Conservation (phyloP, 2,797 vertebrate species). For the Acestrorhynchus altus region DNA sequence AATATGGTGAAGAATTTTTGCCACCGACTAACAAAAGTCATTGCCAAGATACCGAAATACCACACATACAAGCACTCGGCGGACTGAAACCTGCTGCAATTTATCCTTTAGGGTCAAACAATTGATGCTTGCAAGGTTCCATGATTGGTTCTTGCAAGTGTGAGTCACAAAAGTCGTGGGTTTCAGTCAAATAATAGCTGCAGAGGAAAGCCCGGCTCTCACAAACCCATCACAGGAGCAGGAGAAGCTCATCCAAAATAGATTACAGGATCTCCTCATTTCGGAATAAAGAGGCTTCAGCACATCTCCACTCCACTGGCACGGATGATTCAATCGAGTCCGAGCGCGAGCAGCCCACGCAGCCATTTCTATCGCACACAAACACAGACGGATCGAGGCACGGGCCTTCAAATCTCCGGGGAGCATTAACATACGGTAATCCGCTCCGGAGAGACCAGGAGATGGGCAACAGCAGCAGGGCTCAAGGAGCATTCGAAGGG, state of each 20-base stretch:
- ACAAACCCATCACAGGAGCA: slow-evolving; percentile 22
- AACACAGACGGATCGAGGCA: slow-evolving; percentile 6
- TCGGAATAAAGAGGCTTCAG: slow-evolving; percentile 42
- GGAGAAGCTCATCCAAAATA: slow-evolving; percentile 55
- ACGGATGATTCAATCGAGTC: slow-evolving; percentile 22
- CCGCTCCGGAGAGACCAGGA: slow-evolving; percentile 1
- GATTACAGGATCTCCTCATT: slow-evolving; percentile 43
- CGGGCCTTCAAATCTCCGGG: slow-evolving; percentile 22
- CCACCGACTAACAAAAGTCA: not conserved
- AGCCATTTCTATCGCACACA: slow-evolving; percentile 24
- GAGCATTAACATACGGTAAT: slow-evolving; percentile 43
- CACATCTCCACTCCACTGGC: slow-evolving; percentile 14
- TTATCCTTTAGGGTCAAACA: slow-evolving; percentile 18
- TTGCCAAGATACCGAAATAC: slow-evolving; percentile 2
- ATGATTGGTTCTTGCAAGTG: slow-evolving; percentile 36
- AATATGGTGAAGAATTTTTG: slow-evolving; percentile 9
- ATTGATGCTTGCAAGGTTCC: slow-evolving; percentile 5
- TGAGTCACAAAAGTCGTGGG: slow-evolving; percentile 13
- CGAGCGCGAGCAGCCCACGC: slow-evolving; percentile 16
- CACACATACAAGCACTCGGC: not conserved
- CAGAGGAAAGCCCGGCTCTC: slow-evolving; percentile 15
- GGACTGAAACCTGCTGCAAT: slow-evolving; percentile 9
- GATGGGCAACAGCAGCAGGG: slow-evolving; percentile 27
- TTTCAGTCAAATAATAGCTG: slow-evolving; percentile 14
- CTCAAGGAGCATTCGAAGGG: slow-evolving; percentile 12